Evolutionary conservation across 2,888 invertebrate genomes (phyloP).

Genomic region (Nemotelus nigrinus): DNA sequence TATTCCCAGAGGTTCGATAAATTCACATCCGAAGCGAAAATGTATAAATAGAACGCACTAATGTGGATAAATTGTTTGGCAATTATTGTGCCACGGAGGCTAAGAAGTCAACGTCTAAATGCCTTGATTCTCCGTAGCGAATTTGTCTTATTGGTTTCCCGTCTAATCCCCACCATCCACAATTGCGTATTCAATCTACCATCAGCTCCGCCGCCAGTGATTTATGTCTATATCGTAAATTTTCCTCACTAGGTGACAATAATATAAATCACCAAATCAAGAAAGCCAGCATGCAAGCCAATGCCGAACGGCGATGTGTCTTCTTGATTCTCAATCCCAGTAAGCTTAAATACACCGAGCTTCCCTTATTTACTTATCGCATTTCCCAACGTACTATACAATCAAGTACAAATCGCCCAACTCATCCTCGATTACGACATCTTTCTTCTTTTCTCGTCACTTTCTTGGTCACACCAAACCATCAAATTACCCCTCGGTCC

Average conservation of each 20-base stretch:
- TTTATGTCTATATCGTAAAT: constrained; percentile 48
- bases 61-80: constrained; percentile 46
- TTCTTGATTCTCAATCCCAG: constrained; percentile 16
- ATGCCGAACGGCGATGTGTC: background rate
- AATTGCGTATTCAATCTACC: constrained; percentile 16
- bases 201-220: constrained; percentile 37
- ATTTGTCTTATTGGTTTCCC: constrained; percentile 48
- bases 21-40: background rate
- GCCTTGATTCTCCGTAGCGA: constrained; percentile 45
- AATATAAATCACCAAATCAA: constrained; percentile 46
- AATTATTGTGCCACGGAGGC: constrained; percentile 44
- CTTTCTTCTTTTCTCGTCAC: constrained; percentile 10
- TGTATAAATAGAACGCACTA: constrained; percentile 33
- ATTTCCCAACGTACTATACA: constrained; percentile 4
- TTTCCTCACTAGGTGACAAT: constrained; percentile 49
- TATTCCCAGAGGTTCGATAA: too few relatives aligned
- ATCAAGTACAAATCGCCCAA: background rate
- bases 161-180: constrained; percentile 17
- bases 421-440: background rate
- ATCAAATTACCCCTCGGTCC: constrained; percentile 13
- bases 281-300: constrained; percentile 17
- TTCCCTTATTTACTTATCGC: constrained; percentile 26
- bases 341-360: constrained; percentile 7
- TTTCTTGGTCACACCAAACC: background rate
- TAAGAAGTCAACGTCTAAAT: constrained; percentile 13